Conservation (phyloP, 2,888 invertebrate genomes). For the Dynastes grantii region DNA sequence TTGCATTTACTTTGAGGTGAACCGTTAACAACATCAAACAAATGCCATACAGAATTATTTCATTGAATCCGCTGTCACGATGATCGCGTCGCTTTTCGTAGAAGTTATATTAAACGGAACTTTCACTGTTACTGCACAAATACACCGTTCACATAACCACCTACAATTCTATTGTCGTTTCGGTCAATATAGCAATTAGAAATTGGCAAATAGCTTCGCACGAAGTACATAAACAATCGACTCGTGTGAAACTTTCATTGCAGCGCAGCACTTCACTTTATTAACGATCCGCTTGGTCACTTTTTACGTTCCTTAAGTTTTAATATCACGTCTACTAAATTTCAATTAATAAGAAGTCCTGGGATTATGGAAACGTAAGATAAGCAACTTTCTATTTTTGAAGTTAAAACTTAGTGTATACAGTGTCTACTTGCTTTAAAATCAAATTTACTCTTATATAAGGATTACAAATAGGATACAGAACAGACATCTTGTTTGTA, state of each 20-base stretch:
- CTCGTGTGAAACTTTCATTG: conserved; percentile 35
- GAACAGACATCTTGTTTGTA: too few relatives aligned
- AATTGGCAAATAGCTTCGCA: conserved; percentile 50
- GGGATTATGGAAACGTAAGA: too few relatives aligned
- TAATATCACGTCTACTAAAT: not conserved
- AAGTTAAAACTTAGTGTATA: too few relatives aligned
- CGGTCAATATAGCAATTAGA: conserved; percentile 50
- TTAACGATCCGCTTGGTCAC: not conserved
- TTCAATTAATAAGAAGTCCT: too few relatives aligned
- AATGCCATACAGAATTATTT: conserved; percentile 47
- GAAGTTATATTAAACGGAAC: conserved; percentile 45
- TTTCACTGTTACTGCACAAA: conserved; percentile 43
- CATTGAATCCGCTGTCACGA: conserved; percentile 33
- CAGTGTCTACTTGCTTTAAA: too few relatives aligned
- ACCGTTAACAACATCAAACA: conserved; percentile 28
- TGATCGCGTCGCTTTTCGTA: conserved; percentile 13
- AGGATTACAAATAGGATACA: too few relatives aligned
- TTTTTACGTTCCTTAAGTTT: not conserved
- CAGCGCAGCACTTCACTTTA: not conserved
- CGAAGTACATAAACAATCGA: conserved; percentile 10
- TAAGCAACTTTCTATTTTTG: too few relatives aligned
- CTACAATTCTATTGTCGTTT: conserved; percentile 44
- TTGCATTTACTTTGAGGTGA: too few relatives aligned
- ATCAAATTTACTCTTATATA: too few relatives aligned
- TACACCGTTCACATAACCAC: conserved; percentile 31